phyloP scores from a whole-genome alignment of 2,113 vertebrate species.

The Leucoraja erinaceus region DNA sequence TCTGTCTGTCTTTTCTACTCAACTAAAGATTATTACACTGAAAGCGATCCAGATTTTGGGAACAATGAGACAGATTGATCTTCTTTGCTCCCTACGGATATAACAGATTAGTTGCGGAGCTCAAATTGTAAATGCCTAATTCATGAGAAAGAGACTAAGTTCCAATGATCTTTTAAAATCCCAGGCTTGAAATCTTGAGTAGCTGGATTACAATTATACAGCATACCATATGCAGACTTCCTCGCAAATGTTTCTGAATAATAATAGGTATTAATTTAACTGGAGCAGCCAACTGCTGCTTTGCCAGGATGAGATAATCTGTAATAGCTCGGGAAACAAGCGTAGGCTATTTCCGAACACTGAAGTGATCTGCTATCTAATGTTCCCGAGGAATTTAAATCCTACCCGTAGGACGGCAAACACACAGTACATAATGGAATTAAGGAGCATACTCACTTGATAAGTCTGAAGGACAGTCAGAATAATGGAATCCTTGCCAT shows the following conservation, averaged over 20 bases:
- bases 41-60: not conserved
- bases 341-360: not conserved
- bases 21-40: not conserved
- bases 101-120: not conserved
- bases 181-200: not conserved
- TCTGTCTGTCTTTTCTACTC: not conserved
- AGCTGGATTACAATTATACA: no score
- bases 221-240: not conserved
- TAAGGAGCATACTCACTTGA: constrained; percentile 65
- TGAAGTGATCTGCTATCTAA: not conserved
- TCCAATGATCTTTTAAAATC: not conserved
- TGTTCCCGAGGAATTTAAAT: not conserved
- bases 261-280: not conserved
- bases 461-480: constrained; percentile 90
- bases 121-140: not conserved
- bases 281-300: not conserved
- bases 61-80: not conserved
- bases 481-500: constrained; percentile 82
- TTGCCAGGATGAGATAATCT: not conserved
- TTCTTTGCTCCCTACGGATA: not conserved
- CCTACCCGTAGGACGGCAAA: not conserved
- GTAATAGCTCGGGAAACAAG: not conserved
- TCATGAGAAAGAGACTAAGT: not conserved
- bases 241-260: not conserved
- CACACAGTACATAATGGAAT: not conserved